Conservation (phyloP, 2,113 vertebrate species). For the Cervus canadensis region DNA sequence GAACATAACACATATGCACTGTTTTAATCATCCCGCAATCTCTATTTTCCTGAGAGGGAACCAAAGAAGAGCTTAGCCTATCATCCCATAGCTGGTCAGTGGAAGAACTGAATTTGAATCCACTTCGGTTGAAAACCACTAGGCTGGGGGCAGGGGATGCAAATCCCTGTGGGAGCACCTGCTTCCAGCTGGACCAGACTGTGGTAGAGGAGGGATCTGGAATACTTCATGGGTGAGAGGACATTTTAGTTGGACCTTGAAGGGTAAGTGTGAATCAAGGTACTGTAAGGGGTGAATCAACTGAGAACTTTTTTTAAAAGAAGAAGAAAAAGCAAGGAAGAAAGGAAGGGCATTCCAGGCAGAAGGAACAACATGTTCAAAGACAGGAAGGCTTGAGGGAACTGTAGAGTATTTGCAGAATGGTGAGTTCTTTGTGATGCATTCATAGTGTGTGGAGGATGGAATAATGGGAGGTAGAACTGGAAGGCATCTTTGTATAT, state of each 20-base stretch:
- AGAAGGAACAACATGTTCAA: neutral
- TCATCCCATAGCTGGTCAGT: neutral
- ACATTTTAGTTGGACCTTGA: neutral
- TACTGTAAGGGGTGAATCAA: neutral
- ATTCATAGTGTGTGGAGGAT: neutral
- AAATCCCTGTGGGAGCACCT: neutral
- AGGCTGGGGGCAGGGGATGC: fast-evolving
- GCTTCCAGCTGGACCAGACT: neutral
- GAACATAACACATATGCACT: neutral
- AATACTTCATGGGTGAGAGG: neutral
- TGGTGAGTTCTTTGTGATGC: neutral
- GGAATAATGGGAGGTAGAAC: neutral
- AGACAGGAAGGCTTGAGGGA: neutral
- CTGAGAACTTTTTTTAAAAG: neutral
- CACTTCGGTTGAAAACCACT: neutral
- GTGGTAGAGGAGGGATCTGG: neutral
- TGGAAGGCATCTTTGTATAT: neutral
- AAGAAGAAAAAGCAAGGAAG: neutral
- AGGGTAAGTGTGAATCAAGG: neutral
- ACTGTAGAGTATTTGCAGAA: neutral
- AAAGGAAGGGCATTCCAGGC: neutral
- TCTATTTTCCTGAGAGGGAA: neutral
- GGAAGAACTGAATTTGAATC: neutral
- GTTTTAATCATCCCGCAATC: neutral
- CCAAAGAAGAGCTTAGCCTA: neutral